Percentiles rank a stretch among this genome's conserved stretches.
These are phyloP conservation scores for Dendrolimus punctatus DNA, from an alignment of 1,140 invertebrate species.

Conservation along the genomic window DNA sequence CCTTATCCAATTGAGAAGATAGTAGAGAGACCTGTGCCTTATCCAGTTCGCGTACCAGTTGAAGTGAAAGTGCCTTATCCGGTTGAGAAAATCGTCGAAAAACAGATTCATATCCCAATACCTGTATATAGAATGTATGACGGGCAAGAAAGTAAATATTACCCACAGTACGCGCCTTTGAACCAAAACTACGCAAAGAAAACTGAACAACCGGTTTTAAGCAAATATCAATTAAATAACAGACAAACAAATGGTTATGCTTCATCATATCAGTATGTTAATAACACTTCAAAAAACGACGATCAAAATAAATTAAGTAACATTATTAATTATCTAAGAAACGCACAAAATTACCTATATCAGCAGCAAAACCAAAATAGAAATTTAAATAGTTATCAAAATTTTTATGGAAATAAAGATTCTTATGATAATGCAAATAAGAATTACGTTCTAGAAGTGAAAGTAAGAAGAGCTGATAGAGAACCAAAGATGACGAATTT, in stretches of 20 bases:
- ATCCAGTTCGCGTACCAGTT: conserved; percentile 71
- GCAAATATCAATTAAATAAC: conserved; percentile 27
- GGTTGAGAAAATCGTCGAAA: conserved; percentile 62
- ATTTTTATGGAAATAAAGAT: conserved; percentile 5
- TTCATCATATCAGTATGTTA: conserved; percentile 36
- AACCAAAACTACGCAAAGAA: conserved; percentile 12
- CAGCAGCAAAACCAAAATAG: conserved; percentile 39
- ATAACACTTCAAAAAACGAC: conserved; percentile 25
- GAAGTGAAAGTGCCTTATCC: conserved; percentile 71
- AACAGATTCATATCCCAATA: conserved; percentile 49
- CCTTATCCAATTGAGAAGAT: conserved; percentile 68
- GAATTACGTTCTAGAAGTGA: conserved; percentile 33
- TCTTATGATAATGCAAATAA: conserved; percentile 30
- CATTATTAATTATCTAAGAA: conserved; percentile 26
- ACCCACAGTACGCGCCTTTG: no score
- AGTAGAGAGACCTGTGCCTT: conserved; percentile 68
- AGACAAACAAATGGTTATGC: conserved; percentile 39
- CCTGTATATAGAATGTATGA: conserved; percentile 22
- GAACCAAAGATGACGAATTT: conserved; percentile 73
- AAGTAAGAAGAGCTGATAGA: conserved; percentile 65
- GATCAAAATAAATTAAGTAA: conserved; percentile 10
- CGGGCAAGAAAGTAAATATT: conserved; percentile 4
- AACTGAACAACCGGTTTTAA: conserved; percentile 24
- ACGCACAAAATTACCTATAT: conserved; percentile 11
- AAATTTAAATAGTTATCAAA: conserved; percentile 3